Conservation (phyloP, 1,140 invertebrate species). For the Prorops nasuta region DNA sequence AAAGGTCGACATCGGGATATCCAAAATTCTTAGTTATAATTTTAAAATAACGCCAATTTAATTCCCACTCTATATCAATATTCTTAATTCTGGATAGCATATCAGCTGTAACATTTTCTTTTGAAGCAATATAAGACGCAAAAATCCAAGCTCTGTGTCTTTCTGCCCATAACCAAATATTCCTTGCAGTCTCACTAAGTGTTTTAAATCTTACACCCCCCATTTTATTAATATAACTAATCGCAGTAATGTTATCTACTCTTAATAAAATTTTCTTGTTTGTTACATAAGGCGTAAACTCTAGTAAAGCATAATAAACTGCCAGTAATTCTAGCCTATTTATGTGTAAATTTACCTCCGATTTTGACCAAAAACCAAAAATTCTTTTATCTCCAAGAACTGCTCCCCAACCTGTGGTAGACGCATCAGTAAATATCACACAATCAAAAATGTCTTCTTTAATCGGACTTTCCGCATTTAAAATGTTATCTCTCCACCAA, state of each 20-base stretch:
- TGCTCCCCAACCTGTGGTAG: neutral
- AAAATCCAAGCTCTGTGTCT: neutral
- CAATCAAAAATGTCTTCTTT: neutral
- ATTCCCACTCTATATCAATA: neutral
- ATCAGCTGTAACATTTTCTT: neutral
- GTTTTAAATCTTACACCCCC: slow-evolving; percentile 19
- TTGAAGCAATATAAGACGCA: neutral
- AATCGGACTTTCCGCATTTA: neutral
- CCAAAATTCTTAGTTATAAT: slow-evolving; percentile 19
- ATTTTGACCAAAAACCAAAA: neutral
- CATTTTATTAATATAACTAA: slow-evolving; percentile 18
- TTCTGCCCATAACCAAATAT: slow-evolving; percentile 5
- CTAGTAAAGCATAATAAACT: neutral
- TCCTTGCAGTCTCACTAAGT: slow-evolving; percentile 11
- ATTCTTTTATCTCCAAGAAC: neutral
- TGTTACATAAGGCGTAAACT: neutral
- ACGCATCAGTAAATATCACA: neutral
- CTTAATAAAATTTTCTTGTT: neutral
- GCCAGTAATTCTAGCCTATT: neutral
- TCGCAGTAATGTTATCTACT: neutral
- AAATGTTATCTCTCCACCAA: neutral
- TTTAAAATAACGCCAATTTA: neutral
- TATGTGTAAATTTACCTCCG: neutral
- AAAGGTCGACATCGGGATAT: slow-evolving; percentile 21
- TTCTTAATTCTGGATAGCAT: slow-evolving; percentile 12